Conservation (phyloP, 2,113 vertebrate species). For the Cebidichthys violaceus region DNA sequence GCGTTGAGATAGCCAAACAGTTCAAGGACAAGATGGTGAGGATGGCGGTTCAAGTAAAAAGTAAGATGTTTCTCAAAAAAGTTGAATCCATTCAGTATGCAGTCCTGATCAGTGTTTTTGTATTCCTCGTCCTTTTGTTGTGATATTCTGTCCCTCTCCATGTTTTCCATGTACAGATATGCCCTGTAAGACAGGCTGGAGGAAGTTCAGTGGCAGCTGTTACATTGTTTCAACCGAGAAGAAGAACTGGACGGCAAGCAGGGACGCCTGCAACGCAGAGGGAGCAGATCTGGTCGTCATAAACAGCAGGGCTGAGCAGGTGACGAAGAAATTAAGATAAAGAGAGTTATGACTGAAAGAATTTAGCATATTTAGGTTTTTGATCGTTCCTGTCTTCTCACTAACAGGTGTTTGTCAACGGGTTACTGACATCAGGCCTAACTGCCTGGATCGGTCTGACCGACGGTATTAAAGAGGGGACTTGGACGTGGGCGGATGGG, state of each 20-base stretch:
- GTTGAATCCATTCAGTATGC: background rate
- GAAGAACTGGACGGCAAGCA: slow-evolving; percentile 49
- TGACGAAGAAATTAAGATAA: slow-evolving; percentile 4
- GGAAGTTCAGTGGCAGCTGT: slow-evolving; percentile 41
- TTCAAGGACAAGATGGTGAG: background rate
- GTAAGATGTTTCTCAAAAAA: background rate
- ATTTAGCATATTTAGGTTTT: background rate
- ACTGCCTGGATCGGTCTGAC: slow-evolving; percentile 68
- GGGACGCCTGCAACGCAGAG: slow-evolving; percentile 21
- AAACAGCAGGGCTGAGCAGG: slow-evolving; percentile 52
- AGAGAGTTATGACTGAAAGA: too few relatives aligned
- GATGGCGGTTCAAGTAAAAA: background rate
- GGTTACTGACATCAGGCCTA: fast-evolving
- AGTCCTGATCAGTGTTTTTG: background rate
- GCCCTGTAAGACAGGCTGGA: slow-evolving; percentile 47
- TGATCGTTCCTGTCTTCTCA: background rate
- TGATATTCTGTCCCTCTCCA: too few relatives aligned
- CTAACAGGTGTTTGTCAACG: slow-evolving; percentile 39
- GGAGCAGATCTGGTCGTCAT: slow-evolving; percentile 53
- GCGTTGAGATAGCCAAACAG: background rate
- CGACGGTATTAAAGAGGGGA: slow-evolving; percentile 39
- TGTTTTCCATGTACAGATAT: background rate
- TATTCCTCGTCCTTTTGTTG: background rate
- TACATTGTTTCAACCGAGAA: slow-evolving; percentile 25
- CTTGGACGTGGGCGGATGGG: slow-evolving; percentile 68